Base-by-base conservation (phyloP, 2,113 vertebrate species). In the Cebidichthys violaceus region DNA sequence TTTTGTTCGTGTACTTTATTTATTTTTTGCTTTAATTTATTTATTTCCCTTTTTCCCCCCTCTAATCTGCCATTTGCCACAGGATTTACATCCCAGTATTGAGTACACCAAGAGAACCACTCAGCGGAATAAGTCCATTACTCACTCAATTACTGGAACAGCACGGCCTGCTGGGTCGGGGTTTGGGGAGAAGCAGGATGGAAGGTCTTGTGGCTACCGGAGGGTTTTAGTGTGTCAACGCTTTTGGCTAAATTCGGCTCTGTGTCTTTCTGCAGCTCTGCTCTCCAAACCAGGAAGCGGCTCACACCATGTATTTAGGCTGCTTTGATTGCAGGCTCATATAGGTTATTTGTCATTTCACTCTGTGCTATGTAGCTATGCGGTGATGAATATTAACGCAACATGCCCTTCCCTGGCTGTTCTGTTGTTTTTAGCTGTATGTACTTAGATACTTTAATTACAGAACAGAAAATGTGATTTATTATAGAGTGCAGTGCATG, bases 91-190 rank as follows among this genome's bases (percentile, higher is more conserved):
- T 93, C 85, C 84, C 80, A 74, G 86, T 87, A 90, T 89, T 87
- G 86, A 94, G 87, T 86, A 86, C 85, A 91, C 92, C 92, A 91
- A 88, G 89, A 92, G 89, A 94, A 89, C 89, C 93, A 95, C 93
- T 94, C 91, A 94, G 93, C 70, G 89, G 93, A 94, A 94, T 94
- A 94, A 94, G 91, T 92, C 90, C 93, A 94, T 94, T 94, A 93
- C 90, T 94, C 93, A 93, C 88, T 94, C 94, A 93, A 92, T 95
- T 94, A 94, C 93, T 87, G 93, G 89, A 93, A 90, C 92, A 92
- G 92, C 91, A 85, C 18, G 84, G 83, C 89, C 90, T 90, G 88
- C 92, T 93, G 93, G 92, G 91, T 89, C 77, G 70, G 88, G 84
- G 15, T 83, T 89, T 85, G 77, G 85, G 84, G 80, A 75, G 81